These are phyloP conservation scores for Himalopsyche kuldschensis DNA, from an alignment of 2,888 invertebrate genomes.

Conservation along the genomic window DNA sequence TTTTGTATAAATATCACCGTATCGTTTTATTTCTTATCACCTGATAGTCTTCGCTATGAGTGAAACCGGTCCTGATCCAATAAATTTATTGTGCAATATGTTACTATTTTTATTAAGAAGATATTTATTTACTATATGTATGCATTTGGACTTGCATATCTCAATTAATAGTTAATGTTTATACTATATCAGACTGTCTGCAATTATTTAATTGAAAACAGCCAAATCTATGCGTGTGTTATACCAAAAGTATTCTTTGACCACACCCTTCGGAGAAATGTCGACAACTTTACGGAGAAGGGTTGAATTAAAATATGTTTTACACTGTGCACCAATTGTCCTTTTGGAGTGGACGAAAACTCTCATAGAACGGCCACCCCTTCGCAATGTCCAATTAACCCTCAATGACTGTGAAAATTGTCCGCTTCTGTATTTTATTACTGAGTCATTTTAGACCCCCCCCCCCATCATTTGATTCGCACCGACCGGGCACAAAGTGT, in stretches of 20 bases:
- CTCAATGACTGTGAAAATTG: slow-evolving; percentile 24
- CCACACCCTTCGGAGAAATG: neutral
- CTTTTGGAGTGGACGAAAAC: neutral
- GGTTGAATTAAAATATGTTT: neutral
- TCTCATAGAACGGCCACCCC: neutral
- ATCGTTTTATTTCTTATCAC: too few species aligned
- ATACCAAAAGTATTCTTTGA: neutral
- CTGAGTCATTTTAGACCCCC: neutral
- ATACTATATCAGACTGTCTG: too few species aligned
- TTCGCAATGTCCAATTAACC: slow-evolving; percentile 21
- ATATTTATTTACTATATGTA: too few species aligned
- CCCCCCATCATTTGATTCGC: neutral
- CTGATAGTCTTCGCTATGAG: too few species aligned
- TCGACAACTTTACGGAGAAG: neutral
- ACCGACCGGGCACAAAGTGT: neutral
- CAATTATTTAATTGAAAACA: too few species aligned
- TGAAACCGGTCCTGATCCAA: too few species aligned
- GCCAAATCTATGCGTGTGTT: neutral
- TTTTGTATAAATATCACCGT: too few species aligned
- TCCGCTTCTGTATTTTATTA: slow-evolving; percentile 31
- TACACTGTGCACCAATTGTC: neutral
- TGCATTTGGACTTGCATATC: too few species aligned
- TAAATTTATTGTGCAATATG: too few species aligned
- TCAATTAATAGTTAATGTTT: too few species aligned
- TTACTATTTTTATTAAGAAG: too few species aligned